Evolutionary conservation across 2,113 vertebrate genomes (phyloP).

Genomic region (Pristiophorus japonicus): DNA sequence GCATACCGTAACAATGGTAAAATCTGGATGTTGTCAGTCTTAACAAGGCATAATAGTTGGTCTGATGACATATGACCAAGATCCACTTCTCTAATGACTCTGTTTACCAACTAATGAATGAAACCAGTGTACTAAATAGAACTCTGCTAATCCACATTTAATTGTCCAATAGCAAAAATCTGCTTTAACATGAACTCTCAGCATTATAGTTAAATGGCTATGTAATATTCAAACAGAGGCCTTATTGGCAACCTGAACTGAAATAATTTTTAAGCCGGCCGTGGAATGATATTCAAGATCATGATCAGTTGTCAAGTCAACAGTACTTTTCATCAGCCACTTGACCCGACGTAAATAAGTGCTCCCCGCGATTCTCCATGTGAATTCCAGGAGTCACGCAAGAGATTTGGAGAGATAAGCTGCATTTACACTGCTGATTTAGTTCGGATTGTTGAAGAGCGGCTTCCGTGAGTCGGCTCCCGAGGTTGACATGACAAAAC

Average conservation of each 20-base stretch:
- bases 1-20: background rate
- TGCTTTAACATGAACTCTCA: background rate
- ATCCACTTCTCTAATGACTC: background rate
- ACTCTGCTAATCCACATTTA: background rate
- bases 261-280: background rate
- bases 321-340: background rate
- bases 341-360: background rate
- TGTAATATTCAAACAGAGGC: background rate
- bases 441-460: no score
- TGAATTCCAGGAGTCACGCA: conserved; percentile 1
- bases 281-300: background rate
- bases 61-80: background rate
- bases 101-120: background rate
- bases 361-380: background rate
- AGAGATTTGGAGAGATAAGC: background rate
- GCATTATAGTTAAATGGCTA: background rate
- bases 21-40: background rate
- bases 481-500: background rate
- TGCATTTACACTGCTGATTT: background rate
- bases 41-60: background rate
- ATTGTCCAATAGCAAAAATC: no score
- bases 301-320: conserved; percentile 4
- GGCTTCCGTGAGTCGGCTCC: background rate
- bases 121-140: conserved; percentile 6
- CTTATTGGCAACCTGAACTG: background rate